These are phyloP conservation scores for Toxostoma redivivum DNA, from an alignment of 2,113 vertebrate genomes.

Conservation along the genomic window DNA sequence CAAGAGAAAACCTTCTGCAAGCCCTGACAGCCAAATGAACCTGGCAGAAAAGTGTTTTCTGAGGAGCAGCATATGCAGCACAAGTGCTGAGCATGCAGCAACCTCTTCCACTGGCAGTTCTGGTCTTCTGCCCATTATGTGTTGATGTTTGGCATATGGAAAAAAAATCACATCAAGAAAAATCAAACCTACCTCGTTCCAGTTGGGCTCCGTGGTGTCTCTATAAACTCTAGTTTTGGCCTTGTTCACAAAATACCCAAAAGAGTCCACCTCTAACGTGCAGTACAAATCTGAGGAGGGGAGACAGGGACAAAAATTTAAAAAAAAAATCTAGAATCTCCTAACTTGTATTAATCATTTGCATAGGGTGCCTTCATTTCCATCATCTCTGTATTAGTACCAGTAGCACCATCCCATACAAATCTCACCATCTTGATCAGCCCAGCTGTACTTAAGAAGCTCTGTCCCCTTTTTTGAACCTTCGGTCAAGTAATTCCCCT, in stretches of 20 bases:
- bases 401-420: not conserved
- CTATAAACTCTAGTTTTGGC: conserved; percentile 92
- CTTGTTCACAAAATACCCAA: conserved; percentile 97
- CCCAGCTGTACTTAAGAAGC: not conserved
- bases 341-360: not conserved
- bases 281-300: conserved; percentile 85
- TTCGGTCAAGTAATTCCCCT: not conserved
- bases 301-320: not conserved
- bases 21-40: not conserved
- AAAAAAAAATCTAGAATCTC: not conserved
- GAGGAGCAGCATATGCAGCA: not conserved
- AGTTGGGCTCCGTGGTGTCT: conserved; percentile 90
- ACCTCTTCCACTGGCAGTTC: not conserved
- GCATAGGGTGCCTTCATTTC: not conserved
- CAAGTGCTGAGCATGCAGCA: not conserved
- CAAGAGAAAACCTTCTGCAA: not conserved
- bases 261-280: conserved; percentile 93
- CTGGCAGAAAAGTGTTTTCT: not conserved
- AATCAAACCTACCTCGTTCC: conserved; percentile 86
- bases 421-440: not conserved
- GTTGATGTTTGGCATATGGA: not conserved
- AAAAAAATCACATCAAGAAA: not conserved
- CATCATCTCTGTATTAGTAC: not conserved
- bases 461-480: not conserved
- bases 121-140: not conserved